phyloP scores from a whole-genome alignment of 1,140 invertebrate species.

The silkworm (Bombyx mori) region DNA sequence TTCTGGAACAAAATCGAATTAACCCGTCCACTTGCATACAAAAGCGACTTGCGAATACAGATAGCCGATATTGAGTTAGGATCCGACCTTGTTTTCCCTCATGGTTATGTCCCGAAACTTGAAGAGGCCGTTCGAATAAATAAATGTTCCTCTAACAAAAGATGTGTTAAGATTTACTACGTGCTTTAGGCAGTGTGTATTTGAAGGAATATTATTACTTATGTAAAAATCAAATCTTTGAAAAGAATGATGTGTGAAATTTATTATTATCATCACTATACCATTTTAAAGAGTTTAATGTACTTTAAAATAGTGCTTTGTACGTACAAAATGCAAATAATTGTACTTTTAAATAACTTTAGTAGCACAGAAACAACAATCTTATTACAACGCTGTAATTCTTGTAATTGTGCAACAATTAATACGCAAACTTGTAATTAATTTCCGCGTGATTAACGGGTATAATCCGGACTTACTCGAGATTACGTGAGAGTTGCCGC shows the following conservation, averaged over 20 bases:
- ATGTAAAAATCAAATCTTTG: too few species aligned
- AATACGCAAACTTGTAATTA: slow-evolving; percentile 70
- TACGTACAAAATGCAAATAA: background rate
- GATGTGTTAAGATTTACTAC: background rate
- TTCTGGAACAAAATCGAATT: slow-evolving; percentile 62
- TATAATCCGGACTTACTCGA: slow-evolving; percentile 64
- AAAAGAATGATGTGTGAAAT: too few species aligned
- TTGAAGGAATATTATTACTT: too few species aligned
- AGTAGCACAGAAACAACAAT: slow-evolving; percentile 2
- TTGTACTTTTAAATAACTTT: background rate
- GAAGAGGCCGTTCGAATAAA: slow-evolving; percentile 16
- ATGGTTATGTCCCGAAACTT: slow-evolving; percentile 14
- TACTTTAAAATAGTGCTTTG: background rate
- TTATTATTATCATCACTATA: too few species aligned
- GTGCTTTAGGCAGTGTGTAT: too few species aligned
- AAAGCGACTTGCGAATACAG: slow-evolving; percentile 60
- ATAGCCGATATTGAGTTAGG: slow-evolving; percentile 56
- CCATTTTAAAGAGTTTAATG: background rate
- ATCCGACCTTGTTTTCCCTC: slow-evolving; percentile 39
- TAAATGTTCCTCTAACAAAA: slow-evolving; percentile 14
- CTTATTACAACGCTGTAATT: slow-evolving; percentile 39
- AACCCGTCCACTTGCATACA: slow-evolving; percentile 68
- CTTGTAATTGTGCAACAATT: slow-evolving; percentile 65
- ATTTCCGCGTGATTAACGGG: slow-evolving; percentile 68
- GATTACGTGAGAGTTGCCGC: slow-evolving; percentile 57